Conservation (phyloP, 2,113 vertebrate genomes). For the Spizaetus ornatus region DNA sequence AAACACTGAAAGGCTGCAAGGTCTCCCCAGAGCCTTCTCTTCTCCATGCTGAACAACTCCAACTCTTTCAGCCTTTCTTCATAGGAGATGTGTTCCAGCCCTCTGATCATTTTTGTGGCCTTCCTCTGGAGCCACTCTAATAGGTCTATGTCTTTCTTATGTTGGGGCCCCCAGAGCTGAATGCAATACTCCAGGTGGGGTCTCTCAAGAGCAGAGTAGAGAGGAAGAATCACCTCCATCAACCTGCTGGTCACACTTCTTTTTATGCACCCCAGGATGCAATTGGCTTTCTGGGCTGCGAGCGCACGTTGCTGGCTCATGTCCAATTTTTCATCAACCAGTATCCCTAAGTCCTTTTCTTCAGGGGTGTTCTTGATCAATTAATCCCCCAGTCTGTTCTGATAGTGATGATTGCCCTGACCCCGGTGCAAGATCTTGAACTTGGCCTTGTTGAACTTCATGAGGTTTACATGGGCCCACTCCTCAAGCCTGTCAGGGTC, state of each 20-base stretch:
- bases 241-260: background rate
- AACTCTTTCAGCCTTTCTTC: background rate
- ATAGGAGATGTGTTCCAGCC: background rate
- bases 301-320: fast-evolving
- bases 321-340: background rate
- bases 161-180: background rate
- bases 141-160: background rate
- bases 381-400: background rate
- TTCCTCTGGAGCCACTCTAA: background rate
- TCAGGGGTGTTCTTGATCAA: fast-evolving
- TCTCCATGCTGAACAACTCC: background rate
- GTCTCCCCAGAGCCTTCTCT: background rate
- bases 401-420: background rate
- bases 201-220: background rate
- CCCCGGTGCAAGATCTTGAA: background rate
- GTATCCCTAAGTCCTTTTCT: background rate
- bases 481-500: background rate
- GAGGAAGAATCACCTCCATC: background rate
- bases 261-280: too few relatives aligned
- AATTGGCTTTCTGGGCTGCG: too few relatives aligned
- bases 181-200: background rate
- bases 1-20: background rate
- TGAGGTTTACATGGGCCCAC: background rate
- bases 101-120: background rate
- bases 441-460: background rate